Evolutionary conservation across 2,113 vertebrate genomes (phyloP), one percentile per base, ranked within the genome.

Genomic region (Neotoma lepida): DNA sequence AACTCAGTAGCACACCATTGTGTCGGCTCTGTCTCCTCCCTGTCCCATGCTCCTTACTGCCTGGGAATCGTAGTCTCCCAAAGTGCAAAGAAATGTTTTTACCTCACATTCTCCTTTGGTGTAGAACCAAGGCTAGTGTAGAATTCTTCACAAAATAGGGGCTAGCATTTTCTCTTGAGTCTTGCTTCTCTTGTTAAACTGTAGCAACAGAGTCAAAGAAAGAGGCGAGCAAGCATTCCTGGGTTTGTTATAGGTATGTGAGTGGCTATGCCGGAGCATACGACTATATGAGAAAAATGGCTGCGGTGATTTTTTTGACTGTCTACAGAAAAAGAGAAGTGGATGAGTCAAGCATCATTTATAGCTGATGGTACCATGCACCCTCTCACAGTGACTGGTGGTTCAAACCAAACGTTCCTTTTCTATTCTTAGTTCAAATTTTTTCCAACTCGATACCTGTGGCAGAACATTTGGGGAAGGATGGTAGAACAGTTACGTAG

Each of bases 401-500:
- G 14, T 81, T 68, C 68, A 91, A 74, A 74, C 64, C 84, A 49
- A 61, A 73, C 22, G 41, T 61, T 56, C 64, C 39, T 56, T 95
- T 76, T 80, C 33, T 56, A 39, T 51, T 91, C 35, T 35, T 68
- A n/a, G 24, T 93, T 90, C 12, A 92, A 89, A 51, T 90, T 73
- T 33, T 71, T 88, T 70, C 33, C 46, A 74, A 58, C 10, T 30
- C 51, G 33, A 46, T 49, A 39, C 61, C 58, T 81, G 1, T 68
- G 46, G 33, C n/a, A 54, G 33, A 73, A 74, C 41, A 9, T 7
- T 78, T 4, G 24, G 35, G 39, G 85, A 84, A 76, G 30, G 39
- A 88, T n/a, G 46, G 61, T 91, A 22, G 28, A 64, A 71, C 80
- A 89, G 64, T 80, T 80, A 76, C 5, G 86, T 78, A 88, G 39